Base-by-base conservation (phyloP, 2,113 vertebrate genomes). In the Atractosteus spatula region DNA sequence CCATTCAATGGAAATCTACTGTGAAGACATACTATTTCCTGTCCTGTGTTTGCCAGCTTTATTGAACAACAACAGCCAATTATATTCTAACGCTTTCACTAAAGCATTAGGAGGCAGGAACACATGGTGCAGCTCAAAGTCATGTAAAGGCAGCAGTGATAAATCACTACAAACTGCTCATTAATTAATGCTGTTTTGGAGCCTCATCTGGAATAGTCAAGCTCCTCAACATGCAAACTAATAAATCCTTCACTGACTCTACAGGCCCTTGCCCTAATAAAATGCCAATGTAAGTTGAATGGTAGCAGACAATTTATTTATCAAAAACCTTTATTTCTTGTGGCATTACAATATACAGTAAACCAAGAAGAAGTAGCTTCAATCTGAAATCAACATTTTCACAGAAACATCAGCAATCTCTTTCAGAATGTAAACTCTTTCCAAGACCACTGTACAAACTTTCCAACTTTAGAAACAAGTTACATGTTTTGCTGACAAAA, bases 221-320 rank as follows among this genome's bases (percentile, higher is more conserved):
- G 45, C 63, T 73, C 71, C 73, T 72, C 16, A 0, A 3, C 69
- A 68, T 70, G 77, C 29, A 74, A 59, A 76, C 55, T 70, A 65
- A 78, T 68, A 79, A 78, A 74, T 70, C 54, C 62, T 76, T 66
- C 56, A 70, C 70, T 67, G 54, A n/a, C 41, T 70, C 8, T 17
- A 17, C 44, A 74, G 65, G 63, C 64, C 67, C 73, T 13, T 73
- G 68, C 66, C 64, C 69, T 43, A 47, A 68, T 62, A 66, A 76
- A 77, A 72, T 41, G 10, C 41, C 76, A 76, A 78, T 74, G 77
- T 68, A 80, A 77, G 68, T 65, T 16, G 54, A n/a, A 13, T 8
- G n/a, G 42, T 14, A 57, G 8, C 54, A 29, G 61, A 16, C 41
- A n/a, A 65, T 64, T 62, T 62, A 70, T 56, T 69, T 54, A 3